Base-by-base conservation (phyloP, 2,888 invertebrate genomes). In the Zygaena filipendulae region DNA sequence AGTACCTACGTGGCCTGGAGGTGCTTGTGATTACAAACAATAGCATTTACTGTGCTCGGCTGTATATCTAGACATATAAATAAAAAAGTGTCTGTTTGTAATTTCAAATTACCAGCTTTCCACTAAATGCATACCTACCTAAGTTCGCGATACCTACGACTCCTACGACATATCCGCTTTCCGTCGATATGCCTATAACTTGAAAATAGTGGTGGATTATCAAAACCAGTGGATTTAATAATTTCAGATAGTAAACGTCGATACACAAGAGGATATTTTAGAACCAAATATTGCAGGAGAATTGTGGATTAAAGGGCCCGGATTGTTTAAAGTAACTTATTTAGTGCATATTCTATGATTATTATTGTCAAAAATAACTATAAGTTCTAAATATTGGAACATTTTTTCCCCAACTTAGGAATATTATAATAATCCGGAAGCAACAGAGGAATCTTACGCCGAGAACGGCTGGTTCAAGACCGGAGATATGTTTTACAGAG, bases 401-500 rank as follows among this genome's bases (percentile, higher is more conserved):
- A 13, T 3, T 8, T 5, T 6, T 24, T 9, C 10, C 13, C 7
- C 13, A 10, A 13, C 59, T 36, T 48, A 70, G 58, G 74, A 64
- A 3, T 82, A 82, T 42, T 70, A 74, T 44, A 72, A 67, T 25
- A 64, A 70, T 29, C 52, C 59, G 2, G 39, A 57, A 32, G 72
- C 67, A 3, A 79, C 81, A 1, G 58, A 54, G n/a, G 66, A 67
- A 9, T 45, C 61, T 0, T 70, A 71, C 29, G 59, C 72, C 5
- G 50, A 54, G n/a, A 70, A 68, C 13, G 62, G 77, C 2, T 83
- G 77, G 75, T 49, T 81, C 16, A 74, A 64, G 40, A 75, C 82
- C 2, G 83, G 83, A 0, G 84, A 84, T 35, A 49, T 82, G 11
- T 62, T 71, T 11, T 82, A 75, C 35, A 72, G 75, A 35, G 82